Evolutionary conservation across 2,888 invertebrate species (phyloP).

Genomic region (Deroplatys truncata): DNA sequence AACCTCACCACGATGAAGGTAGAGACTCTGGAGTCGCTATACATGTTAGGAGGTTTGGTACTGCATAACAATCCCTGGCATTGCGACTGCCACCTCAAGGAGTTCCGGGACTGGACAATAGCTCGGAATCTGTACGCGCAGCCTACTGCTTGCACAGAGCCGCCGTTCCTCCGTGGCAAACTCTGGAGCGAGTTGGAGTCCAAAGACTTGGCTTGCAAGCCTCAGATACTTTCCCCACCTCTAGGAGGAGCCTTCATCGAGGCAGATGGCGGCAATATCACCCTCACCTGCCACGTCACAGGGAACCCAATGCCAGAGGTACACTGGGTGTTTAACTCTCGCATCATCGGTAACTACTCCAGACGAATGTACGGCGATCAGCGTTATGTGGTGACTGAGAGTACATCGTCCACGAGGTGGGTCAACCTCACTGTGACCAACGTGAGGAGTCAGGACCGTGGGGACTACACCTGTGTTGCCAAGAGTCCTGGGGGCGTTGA

Average conservation of each 20-base stretch:
- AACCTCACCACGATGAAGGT: constrained; percentile 60
- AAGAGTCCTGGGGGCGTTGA: constrained; percentile 77
- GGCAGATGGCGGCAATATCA: constrained; percentile 60
- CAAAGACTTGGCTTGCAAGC: constrained; percentile 78
- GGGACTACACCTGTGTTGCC: constrained; percentile 74
- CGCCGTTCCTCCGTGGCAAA: constrained; percentile 61
- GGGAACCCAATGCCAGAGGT: constrained; percentile 75
- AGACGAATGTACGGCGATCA: constrained; percentile 26
- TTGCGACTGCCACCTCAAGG: constrained; percentile 79
- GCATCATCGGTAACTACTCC: constrained; percentile 46
- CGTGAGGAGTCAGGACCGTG: constrained; percentile 60
- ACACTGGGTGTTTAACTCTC: constrained; percentile 66
- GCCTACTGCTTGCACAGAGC: constrained; percentile 69
- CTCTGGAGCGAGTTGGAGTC: constrained; percentile 68
- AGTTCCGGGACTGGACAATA: constrained; percentile 69
- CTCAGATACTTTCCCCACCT: constrained; percentile 65
- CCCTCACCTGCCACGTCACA: constrained; percentile 67
- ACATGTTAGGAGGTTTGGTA: constrained; percentile 65
- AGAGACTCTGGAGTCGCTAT: constrained; percentile 32
- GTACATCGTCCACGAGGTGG: constrained; percentile 43
- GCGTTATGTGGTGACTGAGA: neutral
- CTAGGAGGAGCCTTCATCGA: constrained; percentile 53
- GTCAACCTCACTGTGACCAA: constrained; percentile 66
- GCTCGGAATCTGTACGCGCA: constrained; percentile 68
- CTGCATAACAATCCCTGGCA: constrained; percentile 82